Evolutionary conservation across 2,888 invertebrate genomes (phyloP).

Genomic region (Geophilus truncorum): DNA sequence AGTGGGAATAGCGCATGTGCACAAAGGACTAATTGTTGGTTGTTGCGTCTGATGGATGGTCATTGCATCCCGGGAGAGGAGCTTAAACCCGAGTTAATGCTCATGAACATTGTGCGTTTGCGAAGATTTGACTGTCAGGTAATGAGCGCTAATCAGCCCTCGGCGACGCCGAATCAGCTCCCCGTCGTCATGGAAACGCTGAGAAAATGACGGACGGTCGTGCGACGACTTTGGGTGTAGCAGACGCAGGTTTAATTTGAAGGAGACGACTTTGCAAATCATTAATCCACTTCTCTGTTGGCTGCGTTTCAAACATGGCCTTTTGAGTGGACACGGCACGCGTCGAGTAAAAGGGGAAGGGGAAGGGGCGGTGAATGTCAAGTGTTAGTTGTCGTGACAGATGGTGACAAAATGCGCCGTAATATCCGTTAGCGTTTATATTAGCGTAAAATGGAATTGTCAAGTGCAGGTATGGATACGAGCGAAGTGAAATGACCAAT

Average conservation of each 20-base stretch:
- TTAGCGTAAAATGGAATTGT: neutral
- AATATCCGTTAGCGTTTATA: neutral
- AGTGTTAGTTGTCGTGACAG: neutral
- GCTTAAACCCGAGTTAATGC: conserved; percentile 27
- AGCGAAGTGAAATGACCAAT: too few species aligned
- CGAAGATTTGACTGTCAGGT: conserved; percentile 27
- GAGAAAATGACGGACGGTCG: neutral
- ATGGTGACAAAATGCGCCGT: neutral
- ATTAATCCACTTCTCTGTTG: neutral
- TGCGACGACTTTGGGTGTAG: neutral
- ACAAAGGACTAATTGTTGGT: conserved; percentile 24
- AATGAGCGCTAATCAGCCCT: conserved; percentile 27
- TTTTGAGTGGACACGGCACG: neutral
- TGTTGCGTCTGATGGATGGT: conserved; percentile 20
- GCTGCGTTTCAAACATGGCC: conserved; percentile 13
- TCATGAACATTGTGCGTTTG: conserved; percentile 10
- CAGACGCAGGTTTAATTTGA: neutral
- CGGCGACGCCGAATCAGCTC: conserved; percentile 7
- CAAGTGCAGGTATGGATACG: neutral
- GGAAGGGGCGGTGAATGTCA: neutral
- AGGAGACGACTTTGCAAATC: conserved; percentile 8
- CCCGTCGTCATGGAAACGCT: neutral
- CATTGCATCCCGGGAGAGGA: conserved; percentile 13
- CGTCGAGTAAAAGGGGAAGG: neutral
- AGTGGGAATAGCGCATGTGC: neutral